A percentile compares a stretch with the other conserved stretches of the same genome.
Evolutionary conservation across 2,888 invertebrate species (phyloP).

Genomic region (Brenthis daphne): DNA sequence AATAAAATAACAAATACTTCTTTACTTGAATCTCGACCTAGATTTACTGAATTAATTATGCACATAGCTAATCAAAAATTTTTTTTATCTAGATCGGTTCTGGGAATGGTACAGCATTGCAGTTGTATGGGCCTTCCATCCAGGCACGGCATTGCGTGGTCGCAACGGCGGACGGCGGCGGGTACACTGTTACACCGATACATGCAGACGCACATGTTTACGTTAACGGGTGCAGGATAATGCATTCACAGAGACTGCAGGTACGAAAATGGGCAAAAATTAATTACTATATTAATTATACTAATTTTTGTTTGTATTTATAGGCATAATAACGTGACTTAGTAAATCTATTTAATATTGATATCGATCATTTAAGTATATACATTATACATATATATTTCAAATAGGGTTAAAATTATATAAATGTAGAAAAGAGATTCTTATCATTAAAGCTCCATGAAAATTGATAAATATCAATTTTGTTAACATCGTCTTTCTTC

Average conservation of each 20-base stretch:
- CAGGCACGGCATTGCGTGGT: conserved; percentile 97
- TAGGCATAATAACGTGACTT: no score
- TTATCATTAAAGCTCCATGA: no score
- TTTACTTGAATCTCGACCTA: neutral
- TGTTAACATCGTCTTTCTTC: no score
- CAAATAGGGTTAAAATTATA: no score
- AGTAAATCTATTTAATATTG: no score
- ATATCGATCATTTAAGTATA: no score
- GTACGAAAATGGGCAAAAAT: conserved; percentile 47
- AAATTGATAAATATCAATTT: no score
- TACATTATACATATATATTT: no score
- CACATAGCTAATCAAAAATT: neutral
- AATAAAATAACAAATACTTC: neutral
- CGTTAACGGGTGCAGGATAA: conserved; percentile 95
- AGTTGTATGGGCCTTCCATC: conserved; percentile 94
- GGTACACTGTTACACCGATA: conserved; percentile 96
- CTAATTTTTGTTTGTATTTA: no score
- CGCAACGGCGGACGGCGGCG: conserved; percentile 94
- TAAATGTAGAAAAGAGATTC: no score
- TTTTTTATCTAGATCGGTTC: conserved; percentile 82
- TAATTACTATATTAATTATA: no score
- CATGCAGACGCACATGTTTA: conserved; percentile 96
- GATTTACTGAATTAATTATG: neutral
- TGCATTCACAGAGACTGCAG: conserved; percentile 95
- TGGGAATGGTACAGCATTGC: conserved; percentile 90